A percentile compares a stretch with the other conserved stretches of the same genome.
Conservation (phyloP, 2,888 invertebrate genomes). For the Tetropium fuscum region DNA sequence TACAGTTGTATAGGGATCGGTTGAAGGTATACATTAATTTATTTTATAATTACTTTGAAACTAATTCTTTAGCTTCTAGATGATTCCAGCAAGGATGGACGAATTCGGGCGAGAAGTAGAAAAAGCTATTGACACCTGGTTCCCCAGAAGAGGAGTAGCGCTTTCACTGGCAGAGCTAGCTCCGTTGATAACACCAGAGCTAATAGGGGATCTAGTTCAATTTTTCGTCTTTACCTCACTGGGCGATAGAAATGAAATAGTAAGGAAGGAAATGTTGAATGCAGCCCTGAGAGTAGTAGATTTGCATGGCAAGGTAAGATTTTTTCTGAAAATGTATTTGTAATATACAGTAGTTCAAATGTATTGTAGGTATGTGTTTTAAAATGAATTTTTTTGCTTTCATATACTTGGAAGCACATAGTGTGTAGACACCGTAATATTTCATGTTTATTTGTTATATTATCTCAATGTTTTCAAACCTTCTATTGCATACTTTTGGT, state of each 20-base stretch:
- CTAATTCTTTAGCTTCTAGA: constrained; percentile 66
- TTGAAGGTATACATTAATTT: constrained; percentile 69
- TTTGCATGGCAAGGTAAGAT: constrained; percentile 87
- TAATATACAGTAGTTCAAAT: not conserved
- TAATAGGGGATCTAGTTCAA: constrained; percentile 78
- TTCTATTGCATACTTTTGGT: too few species aligned
- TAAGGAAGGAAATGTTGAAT: constrained; percentile 91
- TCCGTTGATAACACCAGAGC: constrained; percentile 75
- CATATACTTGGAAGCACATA: too few species aligned
- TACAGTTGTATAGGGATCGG: constrained; percentile 81
- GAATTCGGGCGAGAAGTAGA: constrained; percentile 91
- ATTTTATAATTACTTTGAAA: constrained; percentile 3
- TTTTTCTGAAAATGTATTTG: not conserved
- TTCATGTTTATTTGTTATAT: too few species aligned
- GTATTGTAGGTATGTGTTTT: not conserved
- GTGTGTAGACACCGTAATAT: too few species aligned
- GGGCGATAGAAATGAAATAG: constrained; percentile 85
- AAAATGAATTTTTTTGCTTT: not conserved
- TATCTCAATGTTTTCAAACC: too few species aligned
- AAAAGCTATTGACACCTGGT: constrained; percentile 91
- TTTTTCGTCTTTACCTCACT: constrained; percentile 90
- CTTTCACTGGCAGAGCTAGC: constrained; percentile 85
- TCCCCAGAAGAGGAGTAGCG: constrained; percentile 89
- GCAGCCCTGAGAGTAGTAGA: constrained; percentile 95
- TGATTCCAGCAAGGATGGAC: constrained; percentile 89